Conservation (phyloP, 92 coral and sea anemone genomes). For the Meandrina meandrites region DNA sequence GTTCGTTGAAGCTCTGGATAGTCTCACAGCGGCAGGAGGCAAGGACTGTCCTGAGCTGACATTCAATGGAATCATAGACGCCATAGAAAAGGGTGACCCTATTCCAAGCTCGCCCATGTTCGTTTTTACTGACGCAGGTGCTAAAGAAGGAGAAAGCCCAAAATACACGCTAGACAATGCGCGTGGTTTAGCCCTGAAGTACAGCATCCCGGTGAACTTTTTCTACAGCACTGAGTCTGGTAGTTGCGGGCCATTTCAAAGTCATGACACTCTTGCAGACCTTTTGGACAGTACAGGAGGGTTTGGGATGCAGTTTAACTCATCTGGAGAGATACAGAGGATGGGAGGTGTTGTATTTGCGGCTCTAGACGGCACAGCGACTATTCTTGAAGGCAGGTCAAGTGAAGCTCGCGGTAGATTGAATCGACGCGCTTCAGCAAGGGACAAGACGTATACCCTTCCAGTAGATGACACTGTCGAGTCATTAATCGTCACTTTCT, state of each 20-base stretch:
- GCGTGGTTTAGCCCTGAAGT: constrained; percentile 58
- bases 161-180: constrained; percentile 68
- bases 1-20: constrained; percentile 32
- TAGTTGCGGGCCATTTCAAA: constrained; percentile 30
- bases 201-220: constrained; percentile 62
- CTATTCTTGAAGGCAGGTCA: constrained; percentile 63
- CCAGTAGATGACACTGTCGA: constrained; percentile 74
- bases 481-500: constrained; percentile 61
- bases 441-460: constrained; percentile 51
- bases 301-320: constrained; percentile 56
- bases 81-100: constrained; percentile 56
- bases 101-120: constrained; percentile 63
- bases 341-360: constrained; percentile 48
- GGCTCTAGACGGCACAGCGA: constrained; percentile 63
- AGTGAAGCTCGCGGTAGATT: neutral
- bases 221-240: constrained; percentile 63
- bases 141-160: constrained; percentile 48
- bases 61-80: constrained; percentile 72
- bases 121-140: constrained; percentile 79
- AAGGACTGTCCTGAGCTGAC: constrained; percentile 66
- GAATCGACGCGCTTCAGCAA: neutral
- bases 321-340: constrained; percentile 49
- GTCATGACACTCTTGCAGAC: constrained; percentile 15
- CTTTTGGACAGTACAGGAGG: constrained; percentile 68
- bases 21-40: constrained; percentile 53